phyloP scores from a whole-genome alignment of 2,797 vertebrate species.

The Fundulus diaphanus region DNA sequence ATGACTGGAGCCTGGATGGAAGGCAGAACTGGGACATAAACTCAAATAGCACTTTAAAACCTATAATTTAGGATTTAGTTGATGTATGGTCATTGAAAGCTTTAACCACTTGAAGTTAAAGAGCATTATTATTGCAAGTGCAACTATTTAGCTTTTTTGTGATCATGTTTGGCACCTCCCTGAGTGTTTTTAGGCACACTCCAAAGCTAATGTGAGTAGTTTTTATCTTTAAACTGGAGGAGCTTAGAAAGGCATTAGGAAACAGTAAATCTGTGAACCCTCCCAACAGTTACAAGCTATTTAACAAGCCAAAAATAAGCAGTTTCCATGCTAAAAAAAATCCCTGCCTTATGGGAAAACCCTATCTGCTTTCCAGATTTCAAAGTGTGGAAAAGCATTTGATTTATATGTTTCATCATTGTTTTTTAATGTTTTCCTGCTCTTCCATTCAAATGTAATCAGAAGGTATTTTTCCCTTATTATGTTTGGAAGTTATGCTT shows the following conservation, averaged over 20 bases:
- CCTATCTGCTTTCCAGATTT: slow-evolving; percentile 53
- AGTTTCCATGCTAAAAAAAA: slow-evolving; percentile 57
- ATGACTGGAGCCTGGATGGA: slow-evolving; percentile 26
- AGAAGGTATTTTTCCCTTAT: not conserved
- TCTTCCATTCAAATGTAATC: not conserved
- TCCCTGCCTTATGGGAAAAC: slow-evolving; percentile 26
- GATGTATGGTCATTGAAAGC: slow-evolving; percentile 41
- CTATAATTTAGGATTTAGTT: slow-evolving; percentile 53
- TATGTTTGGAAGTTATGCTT: not conserved
- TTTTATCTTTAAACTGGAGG: slow-evolving; percentile 9
- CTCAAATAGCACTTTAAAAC: slow-evolving; percentile 32
- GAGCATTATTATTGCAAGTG: slow-evolving; percentile 31
- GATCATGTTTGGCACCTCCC: not conserved
- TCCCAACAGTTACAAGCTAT: slow-evolving; percentile 42
- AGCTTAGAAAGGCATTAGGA: slow-evolving; percentile 22
- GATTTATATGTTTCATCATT: slow-evolving; percentile 30
- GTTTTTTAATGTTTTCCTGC: slow-evolving; percentile 21
- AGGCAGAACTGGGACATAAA: slow-evolving; percentile 34
- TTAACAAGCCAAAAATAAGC: slow-evolving; percentile 42
- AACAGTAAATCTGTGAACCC: slow-evolving; percentile 29
- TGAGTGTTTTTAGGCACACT: slow-evolving; percentile 19
- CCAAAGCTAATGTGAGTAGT: slow-evolving; percentile 10
- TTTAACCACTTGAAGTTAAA: slow-evolving; percentile 22
- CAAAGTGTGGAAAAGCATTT: slow-evolving; percentile 52
- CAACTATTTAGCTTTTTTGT: slow-evolving; percentile 24